Base-by-base conservation (phyloP, 2,888 invertebrate species). In the Cerastis rubricosa region DNA sequence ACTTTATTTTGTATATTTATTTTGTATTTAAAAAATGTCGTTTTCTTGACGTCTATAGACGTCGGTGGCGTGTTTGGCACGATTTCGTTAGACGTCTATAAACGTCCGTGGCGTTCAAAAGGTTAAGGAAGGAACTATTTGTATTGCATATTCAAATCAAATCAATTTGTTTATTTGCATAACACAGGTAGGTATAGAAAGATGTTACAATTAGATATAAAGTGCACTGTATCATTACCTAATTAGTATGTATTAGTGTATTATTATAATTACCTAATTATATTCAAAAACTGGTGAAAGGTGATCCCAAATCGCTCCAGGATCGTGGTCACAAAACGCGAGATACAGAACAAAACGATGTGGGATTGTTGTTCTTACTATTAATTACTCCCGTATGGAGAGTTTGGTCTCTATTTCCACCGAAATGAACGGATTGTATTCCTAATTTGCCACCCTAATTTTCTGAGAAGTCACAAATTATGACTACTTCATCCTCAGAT, bases 391-490 rank as follows among this genome's bases (percentile, higher is more conserved):
- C 77, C 45, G 72, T 76, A 76, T 76, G 79, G 35, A 80, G 69
- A 63, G n/a, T 66, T 66, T 66, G 66, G 5, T 66, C 66, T 66
- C 66, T 66, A 47, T 66, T 66, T 69, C 74, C 78, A 74, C 80
- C 80, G 17, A 83, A 83, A 74, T 78, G 80, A 17, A 70, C 72
- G 43, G 45, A 76, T 80, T 83, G 83, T 72, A 83, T 74, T 76
- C 80, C 78, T 71, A 74, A 78, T 78, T 81, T 78, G 40, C 77
- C 59, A 2, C 49, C 64, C n/a, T n/a, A n/a, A n/a, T n/a, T n/a
- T n/a, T n/a, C n/a, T n/a, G n/a, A n/a, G n/a, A n/a, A n/a, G n/a
- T n/a, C n/a, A n/a, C n/a, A n/a, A n/a, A n/a, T n/a, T n/a, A n/a
- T n/a, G n/a, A n/a, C n/a, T n/a, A n/a, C n/a, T n/a, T n/a, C n/a